A percentile compares a stretch with the other conserved stretches of the same genome.
phyloP scores from a whole-genome alignment of 2,888 invertebrate species.

The Nebria brevicollis region DNA sequence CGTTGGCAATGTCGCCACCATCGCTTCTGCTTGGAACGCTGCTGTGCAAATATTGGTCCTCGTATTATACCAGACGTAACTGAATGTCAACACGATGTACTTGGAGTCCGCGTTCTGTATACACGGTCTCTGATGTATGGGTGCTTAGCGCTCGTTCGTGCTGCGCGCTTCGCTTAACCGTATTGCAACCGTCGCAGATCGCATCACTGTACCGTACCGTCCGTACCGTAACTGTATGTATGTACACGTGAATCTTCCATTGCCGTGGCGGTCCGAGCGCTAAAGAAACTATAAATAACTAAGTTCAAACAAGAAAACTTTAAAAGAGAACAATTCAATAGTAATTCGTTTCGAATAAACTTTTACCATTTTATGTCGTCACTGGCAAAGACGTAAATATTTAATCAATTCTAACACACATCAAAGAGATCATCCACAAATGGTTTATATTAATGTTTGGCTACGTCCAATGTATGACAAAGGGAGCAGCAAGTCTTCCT shows the following conservation, averaged over 20 bases:
- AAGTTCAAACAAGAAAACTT: not conserved
- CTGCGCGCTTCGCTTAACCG: conserved; percentile 18
- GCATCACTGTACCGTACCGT: not conserved
- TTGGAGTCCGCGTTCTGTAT: conserved; percentile 32
- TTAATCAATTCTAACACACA: not conserved
- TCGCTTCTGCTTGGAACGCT: conserved; percentile 22
- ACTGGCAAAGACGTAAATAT: not conserved
- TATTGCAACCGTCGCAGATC: not conserved
- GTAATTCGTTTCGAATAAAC: not conserved
- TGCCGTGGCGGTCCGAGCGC: conserved; percentile 7
- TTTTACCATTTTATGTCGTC: not conserved
- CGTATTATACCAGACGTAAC: conserved; percentile 39
- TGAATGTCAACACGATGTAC: conserved; percentile 45
- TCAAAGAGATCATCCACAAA: not conserved
- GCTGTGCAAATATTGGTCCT: conserved; percentile 42
- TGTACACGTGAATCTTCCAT: not conserved
- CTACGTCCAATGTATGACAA: not conserved
- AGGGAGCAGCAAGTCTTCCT: not conserved
- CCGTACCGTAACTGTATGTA: not conserved
- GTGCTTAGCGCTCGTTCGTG: conserved; percentile 24
- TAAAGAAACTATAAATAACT: conserved; percentile 1
- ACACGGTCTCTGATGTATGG: conserved; percentile 36
- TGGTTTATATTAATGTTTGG: not conserved
- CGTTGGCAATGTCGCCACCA: conserved; percentile 13
- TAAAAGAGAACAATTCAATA: not conserved